Evolutionary conservation across 2,888 invertebrate genomes (phyloP), one percentile per base, ranked within the genome.

Genomic region (Alcis repandata): DNA sequence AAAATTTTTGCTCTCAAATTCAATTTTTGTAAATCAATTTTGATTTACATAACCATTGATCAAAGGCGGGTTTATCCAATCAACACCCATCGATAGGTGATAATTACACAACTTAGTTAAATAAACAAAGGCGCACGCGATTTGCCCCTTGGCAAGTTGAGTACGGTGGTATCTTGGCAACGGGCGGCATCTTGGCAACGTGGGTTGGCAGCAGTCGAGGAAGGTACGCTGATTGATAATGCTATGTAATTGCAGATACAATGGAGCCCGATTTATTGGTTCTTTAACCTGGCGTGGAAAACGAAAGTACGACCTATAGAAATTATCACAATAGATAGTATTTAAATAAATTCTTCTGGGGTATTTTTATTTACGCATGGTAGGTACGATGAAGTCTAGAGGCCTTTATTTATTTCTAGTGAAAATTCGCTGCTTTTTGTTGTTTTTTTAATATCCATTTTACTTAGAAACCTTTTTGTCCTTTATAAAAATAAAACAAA

Each of bases 111-210:
- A 40, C 4, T 0, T 3, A n/a, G 40, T 11, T 4, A 43, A 43
- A 43, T 41, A 9, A 7, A 19, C 8, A 43, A 43, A 10, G 6
- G 27, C 6, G 27, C 41, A 33, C 27, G 63, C 67, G 69, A 77
- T 72, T 68, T 73, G 72, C 72, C 74, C 69, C 68, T 59, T 68
- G 73, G 70, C 75, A 69, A 72, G 62, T 56, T 41, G 40, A 48
- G 59, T 15, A 51, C 43, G 51, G 62, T 72, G 72, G 36, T 70
- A 60, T 67, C 56, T 62, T 82, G 82, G 62, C 22, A 74, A 20
- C n/a, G 33, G 7, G 13, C 19, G 51, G 51, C 49, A 52, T 62
- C 61, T 60, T 51, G 49, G 53, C 63, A 49, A 33, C 27, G 10
- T 0, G 10, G 32, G 2, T 51, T 61, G 62, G 57, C 69, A 58